phyloP scores from a whole-genome alignment of 2,888 invertebrate species.

The Pammene fasciana region DNA sequence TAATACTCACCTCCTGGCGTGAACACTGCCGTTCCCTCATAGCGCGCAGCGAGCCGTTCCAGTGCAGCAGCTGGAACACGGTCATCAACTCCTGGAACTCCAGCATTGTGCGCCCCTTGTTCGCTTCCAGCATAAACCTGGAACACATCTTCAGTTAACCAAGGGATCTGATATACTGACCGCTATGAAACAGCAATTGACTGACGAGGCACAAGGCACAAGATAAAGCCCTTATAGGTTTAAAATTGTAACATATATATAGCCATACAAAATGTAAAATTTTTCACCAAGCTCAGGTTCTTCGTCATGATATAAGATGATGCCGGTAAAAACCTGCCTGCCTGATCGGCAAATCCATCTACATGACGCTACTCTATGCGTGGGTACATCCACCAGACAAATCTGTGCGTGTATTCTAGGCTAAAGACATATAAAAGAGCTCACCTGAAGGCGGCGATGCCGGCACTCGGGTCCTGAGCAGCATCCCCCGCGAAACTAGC shows the following conservation, averaged over 20 bases:
- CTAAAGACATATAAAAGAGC: background rate
- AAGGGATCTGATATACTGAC: background rate
- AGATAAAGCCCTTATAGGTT: too few species aligned
- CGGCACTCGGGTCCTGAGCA: slow-evolving; percentile 86
- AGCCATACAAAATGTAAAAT: too few species aligned
- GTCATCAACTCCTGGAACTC: slow-evolving; percentile 99
- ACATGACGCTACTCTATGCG: too few species aligned
- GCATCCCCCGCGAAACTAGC: slow-evolving; percentile 90
- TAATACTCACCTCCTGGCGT: slow-evolving; percentile 88
- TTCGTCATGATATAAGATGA: too few species aligned
- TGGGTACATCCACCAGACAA: too few species aligned
- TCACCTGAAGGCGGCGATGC: slow-evolving; percentile 87
- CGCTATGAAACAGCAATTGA: too few species aligned
- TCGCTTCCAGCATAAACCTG: slow-evolving; percentile 89
- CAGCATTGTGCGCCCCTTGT: slow-evolving; percentile 96
- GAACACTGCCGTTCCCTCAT: slow-evolving; percentile 98
- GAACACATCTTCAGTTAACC: slow-evolving; percentile 21
- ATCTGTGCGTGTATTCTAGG: too few species aligned
- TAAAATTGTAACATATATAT: too few species aligned
- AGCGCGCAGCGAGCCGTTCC: slow-evolving; percentile 98
- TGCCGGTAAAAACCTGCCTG: too few species aligned
- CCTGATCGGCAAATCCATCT: too few species aligned
- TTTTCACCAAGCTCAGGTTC: too few species aligned
- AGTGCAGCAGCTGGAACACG: slow-evolving; percentile 97
- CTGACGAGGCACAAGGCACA: too few species aligned